Conservation (phyloP, 2,888 invertebrate species). For the Lasioglossum marginatum region DNA sequence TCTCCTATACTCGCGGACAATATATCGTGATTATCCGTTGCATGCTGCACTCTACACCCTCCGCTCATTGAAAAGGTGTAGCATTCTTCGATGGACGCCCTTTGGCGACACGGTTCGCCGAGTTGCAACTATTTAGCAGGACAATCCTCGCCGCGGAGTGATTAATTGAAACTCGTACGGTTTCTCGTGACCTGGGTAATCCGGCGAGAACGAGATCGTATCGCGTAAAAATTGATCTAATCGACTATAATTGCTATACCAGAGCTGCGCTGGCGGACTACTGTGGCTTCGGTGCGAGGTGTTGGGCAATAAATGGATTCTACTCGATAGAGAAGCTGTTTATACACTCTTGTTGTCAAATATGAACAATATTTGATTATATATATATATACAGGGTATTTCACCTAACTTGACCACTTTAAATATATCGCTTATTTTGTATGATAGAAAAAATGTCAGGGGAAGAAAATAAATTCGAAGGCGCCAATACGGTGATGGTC, state of each 20-base stretch:
- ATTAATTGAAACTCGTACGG: conserved; percentile 28
- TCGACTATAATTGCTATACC: background rate
- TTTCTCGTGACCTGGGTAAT: background rate
- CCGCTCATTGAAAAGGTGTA: conserved; percentile 46
- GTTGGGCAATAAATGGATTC: background rate
- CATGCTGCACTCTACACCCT: conserved; percentile 39
- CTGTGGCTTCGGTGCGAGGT: background rate
- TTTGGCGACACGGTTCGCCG: conserved; percentile 71
- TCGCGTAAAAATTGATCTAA: background rate
- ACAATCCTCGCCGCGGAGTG: conserved; percentile 11
- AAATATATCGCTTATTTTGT: too few species aligned
- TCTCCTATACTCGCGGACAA: conserved; percentile 64
- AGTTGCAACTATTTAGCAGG: conserved; percentile 40
- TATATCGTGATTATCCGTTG: conserved; percentile 70
- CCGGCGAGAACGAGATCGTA: background rate
- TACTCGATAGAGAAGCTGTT: background rate
- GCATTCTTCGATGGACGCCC: conserved; percentile 57
- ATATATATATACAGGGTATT: too few species aligned
- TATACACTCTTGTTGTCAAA: background rate
- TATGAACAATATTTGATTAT: too few species aligned
- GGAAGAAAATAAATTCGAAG: too few species aligned
- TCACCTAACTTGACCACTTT: too few species aligned
- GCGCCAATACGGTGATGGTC: too few species aligned
- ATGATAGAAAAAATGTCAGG: too few species aligned
- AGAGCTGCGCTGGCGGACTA: background rate